Percentiles rank a stretch among this genome's conserved stretches.
Conservation (phyloP, 2,888 invertebrate genomes). For the Apotomis capreana region DNA sequence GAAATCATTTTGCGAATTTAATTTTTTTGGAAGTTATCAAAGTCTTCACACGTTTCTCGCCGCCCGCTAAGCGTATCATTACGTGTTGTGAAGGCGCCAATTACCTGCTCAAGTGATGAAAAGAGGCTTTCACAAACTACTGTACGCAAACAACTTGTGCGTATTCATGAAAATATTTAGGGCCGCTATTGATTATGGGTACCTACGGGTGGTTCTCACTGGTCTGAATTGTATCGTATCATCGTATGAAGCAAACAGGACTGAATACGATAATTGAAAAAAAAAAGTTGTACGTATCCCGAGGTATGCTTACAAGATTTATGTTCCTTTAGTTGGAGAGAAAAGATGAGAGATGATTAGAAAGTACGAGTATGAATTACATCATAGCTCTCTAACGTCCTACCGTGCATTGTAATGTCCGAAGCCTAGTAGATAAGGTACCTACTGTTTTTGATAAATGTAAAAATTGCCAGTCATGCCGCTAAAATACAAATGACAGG, state of each 20-base stretch:
- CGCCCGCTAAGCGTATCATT: conserved; percentile 73
- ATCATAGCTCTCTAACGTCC: too few relatives aligned
- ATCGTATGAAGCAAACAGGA: not conserved
- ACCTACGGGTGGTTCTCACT: conserved; percentile 2
- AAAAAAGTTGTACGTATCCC: not conserved
- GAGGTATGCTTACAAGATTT: too few relatives aligned
- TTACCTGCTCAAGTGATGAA: conserved; percentile 66
- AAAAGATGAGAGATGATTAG: too few relatives aligned
- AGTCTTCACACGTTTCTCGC: conserved; percentile 65
- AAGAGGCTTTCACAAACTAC: conserved; percentile 60
- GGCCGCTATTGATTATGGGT: conserved; percentile 27
- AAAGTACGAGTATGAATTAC: too few relatives aligned
- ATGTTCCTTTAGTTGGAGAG: too few relatives aligned
- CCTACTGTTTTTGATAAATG: too few relatives aligned
- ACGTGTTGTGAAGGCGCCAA: conserved; percentile 65
- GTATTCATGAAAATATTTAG: conserved; percentile 37
- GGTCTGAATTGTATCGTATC: not conserved
- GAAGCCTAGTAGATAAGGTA: too few relatives aligned
- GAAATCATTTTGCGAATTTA: conserved; percentile 71
- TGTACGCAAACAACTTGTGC: conserved; percentile 32
- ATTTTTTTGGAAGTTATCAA: conserved; percentile 70
- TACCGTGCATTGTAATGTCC: too few relatives aligned
- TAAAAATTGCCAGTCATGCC: too few relatives aligned
- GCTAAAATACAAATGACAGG: too few relatives aligned
- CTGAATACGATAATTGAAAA: not conserved